These are phyloP conservation scores for Todiramphus saurophagus DNA, from an alignment of 2,113 vertebrate genomes.

Conservation along the genomic window DNA sequence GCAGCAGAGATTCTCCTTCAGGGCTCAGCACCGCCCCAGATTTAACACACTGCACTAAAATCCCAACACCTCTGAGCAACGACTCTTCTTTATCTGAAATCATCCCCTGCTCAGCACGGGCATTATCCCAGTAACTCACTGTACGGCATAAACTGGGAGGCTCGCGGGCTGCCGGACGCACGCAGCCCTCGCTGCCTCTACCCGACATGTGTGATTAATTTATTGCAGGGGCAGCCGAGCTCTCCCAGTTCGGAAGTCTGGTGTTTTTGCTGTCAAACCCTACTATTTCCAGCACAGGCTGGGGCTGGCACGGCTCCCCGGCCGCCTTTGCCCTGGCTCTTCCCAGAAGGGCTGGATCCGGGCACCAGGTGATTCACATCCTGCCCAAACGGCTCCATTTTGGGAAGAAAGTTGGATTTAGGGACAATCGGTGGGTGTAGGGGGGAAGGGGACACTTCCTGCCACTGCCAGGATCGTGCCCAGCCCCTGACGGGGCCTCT, in stretches of 20 bases:
- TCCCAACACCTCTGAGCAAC: neutral
- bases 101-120: neutral
- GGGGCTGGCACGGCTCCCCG: neutral
- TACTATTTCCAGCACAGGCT: neutral
- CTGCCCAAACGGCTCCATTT: neutral
- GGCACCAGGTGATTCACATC: constrained; percentile 56
- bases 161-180: neutral
- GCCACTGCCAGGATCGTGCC: neutral
- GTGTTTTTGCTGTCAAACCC: neutral
- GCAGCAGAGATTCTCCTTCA: neutral
- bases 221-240: neutral
- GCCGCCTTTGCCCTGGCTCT: neutral
- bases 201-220: neutral
- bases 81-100: neutral
- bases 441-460: neutral
- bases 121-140: neutral
- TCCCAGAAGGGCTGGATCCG: neutral
- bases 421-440: neutral
- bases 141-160: neutral
- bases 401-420: neutral
- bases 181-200: neutral
- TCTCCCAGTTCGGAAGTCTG: constrained; percentile 7
- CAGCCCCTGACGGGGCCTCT: neutral
- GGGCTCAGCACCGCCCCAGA: neutral
- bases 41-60: neutral